Conservation (phyloP, 1,140 invertebrate species). For the Pseudachorutes palmiensis region DNA sequence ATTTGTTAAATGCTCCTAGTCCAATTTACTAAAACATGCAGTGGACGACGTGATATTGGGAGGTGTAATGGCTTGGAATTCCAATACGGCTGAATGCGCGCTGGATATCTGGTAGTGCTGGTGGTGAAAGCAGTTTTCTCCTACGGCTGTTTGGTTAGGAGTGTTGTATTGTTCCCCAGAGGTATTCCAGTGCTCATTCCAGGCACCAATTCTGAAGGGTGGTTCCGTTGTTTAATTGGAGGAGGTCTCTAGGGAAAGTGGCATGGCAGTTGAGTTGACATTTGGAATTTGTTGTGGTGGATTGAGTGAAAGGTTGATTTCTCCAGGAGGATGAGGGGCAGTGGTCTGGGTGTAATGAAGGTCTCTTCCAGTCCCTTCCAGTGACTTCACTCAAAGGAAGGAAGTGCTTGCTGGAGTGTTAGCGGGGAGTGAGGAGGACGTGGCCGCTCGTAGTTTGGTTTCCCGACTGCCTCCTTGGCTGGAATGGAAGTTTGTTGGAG, state of each 20-base stretch:
- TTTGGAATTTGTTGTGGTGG: not conserved
- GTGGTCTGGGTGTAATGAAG: not conserved
- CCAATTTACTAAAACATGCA: too few species aligned
- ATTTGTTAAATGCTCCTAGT: too few species aligned
- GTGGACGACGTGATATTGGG: too few species aligned
- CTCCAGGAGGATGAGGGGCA: not conserved
- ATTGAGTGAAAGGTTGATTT: slow-evolving; percentile 9
- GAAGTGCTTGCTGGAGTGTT: not conserved
- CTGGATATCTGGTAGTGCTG: too few species aligned
- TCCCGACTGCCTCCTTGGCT: too few species aligned
- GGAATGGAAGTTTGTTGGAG: slow-evolving; percentile 31
- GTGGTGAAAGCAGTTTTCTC: too few species aligned
- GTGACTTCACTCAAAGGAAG: not conserved
- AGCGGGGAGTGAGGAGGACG: slow-evolving; percentile 12
- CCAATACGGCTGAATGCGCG: too few species aligned
- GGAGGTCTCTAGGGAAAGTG: not conserved
- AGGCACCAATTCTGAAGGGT: not conserved
- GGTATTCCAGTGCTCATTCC: not conserved
- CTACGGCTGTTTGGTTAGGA: not conserved
- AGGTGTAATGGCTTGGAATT: too few species aligned
- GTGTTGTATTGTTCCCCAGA: not conserved
- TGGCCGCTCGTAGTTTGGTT: too few species aligned
- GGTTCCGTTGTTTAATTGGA: not conserved
- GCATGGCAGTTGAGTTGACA: slow-evolving; percentile 1
- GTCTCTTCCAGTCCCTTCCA: slow-evolving; percentile 23